A percentile compares a stretch with the other conserved stretches of the same genome.
These are phyloP conservation scores for Pasiphila rectangulata DNA, from an alignment of 2,888 invertebrate species.

Conservation along the genomic window DNA sequence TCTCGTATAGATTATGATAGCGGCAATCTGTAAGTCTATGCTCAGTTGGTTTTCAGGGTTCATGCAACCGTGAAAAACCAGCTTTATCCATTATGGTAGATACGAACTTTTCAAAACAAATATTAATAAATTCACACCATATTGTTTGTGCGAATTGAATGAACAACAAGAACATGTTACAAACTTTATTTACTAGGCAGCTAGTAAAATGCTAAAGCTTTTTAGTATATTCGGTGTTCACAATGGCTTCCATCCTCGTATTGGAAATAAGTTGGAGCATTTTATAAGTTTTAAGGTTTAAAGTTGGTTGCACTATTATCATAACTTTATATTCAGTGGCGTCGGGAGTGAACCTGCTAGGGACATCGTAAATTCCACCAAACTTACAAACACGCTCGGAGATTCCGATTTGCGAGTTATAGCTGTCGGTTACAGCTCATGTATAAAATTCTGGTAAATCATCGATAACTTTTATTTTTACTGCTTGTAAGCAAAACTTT, in stretches of 20 bases:
- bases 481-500: not conserved
- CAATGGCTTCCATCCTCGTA: slow-evolving; percentile 50
- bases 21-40: no score
- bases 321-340: slow-evolving; percentile 77
- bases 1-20: no score
- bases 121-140: no score
- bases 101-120: slow-evolving; percentile 5
- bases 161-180: slow-evolving; percentile 5
- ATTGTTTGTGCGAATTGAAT: not conserved
- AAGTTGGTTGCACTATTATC: slow-evolving; percentile 70
- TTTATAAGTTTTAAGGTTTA: slow-evolving; percentile 70
- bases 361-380: slow-evolving; percentile 71
- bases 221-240: slow-evolving; percentile 33
- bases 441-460: slow-evolving; percentile 44
- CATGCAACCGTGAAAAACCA: no score
- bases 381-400: slow-evolving; percentile 71
- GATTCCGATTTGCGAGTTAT: slow-evolving; percentile 70
- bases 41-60: no score
- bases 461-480: slow-evolving; percentile 17
- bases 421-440: slow-evolving; percentile 52
- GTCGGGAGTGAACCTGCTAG: slow-evolving; percentile 65
- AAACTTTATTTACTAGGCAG: slow-evolving; percentile 15
- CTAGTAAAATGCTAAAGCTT: slow-evolving; percentile 24
- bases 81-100: slow-evolving; percentile 6
- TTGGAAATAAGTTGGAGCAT: slow-evolving; percentile 59